Conservation (phyloP, 2,113 vertebrate genomes). For the Amblyornis subalaris region DNA sequence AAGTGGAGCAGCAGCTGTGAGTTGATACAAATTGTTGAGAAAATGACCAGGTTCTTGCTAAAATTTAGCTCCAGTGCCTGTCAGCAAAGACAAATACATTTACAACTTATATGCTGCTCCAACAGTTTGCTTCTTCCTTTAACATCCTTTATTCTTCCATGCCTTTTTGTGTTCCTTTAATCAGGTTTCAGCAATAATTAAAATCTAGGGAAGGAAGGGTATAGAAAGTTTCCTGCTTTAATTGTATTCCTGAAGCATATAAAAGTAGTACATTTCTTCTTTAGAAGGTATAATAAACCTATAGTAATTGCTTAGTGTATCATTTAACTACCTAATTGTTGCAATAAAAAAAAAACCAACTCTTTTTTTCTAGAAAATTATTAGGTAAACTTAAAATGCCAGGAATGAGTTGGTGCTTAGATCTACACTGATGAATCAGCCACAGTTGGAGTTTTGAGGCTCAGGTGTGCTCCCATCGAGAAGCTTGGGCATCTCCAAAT, state of each 20-base stretch:
- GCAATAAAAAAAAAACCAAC: neutral
- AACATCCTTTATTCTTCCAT: neutral
- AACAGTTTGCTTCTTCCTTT: neutral
- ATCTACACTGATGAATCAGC: neutral
- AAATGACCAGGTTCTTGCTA: neutral
- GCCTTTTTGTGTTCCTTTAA: neutral
- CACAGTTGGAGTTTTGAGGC: neutral
- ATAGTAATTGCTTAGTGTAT: neutral
- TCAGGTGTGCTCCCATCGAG: accelerated
- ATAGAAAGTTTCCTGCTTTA: neutral
- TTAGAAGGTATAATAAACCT: neutral
- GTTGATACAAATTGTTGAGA: neutral
- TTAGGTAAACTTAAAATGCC: neutral
- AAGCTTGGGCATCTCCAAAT: neutral
- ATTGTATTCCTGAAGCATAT: neutral
- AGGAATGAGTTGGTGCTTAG: neutral
- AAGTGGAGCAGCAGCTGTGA: neutral
- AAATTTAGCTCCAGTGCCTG: neutral
- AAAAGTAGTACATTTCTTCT: neutral
- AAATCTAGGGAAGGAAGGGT: neutral
- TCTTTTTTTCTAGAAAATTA: neutral
- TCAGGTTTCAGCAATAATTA: neutral
- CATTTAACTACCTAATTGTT: neutral
- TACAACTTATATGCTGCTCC: accelerated
- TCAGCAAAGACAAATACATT: neutral